These are phyloP conservation scores for Sinotaia quadrata DNA, from an alignment of 2,888 invertebrate species.

Conservation along the genomic window DNA sequence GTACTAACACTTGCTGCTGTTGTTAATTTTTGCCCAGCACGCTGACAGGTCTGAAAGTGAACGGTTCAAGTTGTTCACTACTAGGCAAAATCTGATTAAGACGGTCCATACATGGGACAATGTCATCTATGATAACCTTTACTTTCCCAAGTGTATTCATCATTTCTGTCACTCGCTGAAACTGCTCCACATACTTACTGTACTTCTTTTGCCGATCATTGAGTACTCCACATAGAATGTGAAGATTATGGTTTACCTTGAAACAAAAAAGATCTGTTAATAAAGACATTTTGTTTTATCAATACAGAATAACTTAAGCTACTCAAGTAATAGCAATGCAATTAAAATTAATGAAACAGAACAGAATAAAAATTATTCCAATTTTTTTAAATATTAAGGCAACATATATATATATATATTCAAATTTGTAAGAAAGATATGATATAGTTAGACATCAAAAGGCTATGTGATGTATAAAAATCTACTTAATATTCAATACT, in stretches of 20 bases:
- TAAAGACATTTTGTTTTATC: not conserved
- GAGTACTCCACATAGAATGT: slow-evolving; percentile 80
- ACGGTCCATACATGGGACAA: slow-evolving; percentile 87
- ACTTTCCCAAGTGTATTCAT: slow-evolving; percentile 87
- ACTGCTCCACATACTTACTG: slow-evolving; percentile 87
- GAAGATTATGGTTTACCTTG: slow-evolving; percentile 83
- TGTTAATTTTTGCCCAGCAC: no score
- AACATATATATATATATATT: no score
- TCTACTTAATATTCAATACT: no score
- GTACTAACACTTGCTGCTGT: no score
- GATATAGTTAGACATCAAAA: no score
- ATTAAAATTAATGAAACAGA: no score
- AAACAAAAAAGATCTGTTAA: slow-evolving; percentile 26
- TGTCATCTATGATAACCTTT: slow-evolving; percentile 86
- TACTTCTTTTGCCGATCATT: slow-evolving; percentile 88
- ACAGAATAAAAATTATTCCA: no score
- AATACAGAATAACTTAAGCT: no score
- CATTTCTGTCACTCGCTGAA: slow-evolving; percentile 86
- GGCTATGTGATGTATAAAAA: no score
- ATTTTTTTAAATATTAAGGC: no score
- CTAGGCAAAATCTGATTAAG: slow-evolving; percentile 87
- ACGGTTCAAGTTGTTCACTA: slow-evolving; percentile 88
- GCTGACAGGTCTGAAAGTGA: slow-evolving; percentile 72
- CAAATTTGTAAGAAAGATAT: no score
- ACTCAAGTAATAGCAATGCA: no score